phyloP scores from a whole-genome alignment of 2,797 vertebrate genomes.

The Alauda arvensis region DNA sequence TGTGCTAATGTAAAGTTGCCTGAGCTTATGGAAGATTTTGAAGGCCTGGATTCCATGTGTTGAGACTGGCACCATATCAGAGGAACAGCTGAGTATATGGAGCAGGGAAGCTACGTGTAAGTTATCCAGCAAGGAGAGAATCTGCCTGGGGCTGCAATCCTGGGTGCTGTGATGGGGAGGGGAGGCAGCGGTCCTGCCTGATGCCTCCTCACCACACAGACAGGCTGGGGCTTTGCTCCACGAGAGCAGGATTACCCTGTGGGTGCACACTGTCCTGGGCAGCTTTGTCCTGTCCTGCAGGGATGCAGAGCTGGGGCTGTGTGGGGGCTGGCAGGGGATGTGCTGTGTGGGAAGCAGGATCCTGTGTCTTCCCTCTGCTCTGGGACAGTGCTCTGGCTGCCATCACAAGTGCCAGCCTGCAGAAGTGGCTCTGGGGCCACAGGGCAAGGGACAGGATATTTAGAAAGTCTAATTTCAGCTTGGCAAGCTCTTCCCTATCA shows the following conservation, averaged over 20 bases:
- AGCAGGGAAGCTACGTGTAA: slow-evolving; percentile 30
- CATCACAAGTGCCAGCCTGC: accelerated
- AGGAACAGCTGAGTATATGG: slow-evolving; percentile 55
- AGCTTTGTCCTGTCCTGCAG: background rate
- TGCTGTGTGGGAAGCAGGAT: background rate
- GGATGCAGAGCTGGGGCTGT: background rate
- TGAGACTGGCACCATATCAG: slow-evolving; percentile 54
- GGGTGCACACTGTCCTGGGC: background rate
- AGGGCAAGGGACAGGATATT: background rate
- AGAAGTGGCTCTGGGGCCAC: background rate
- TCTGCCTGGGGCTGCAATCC: slow-evolving; percentile 8
- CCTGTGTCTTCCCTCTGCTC: background rate
- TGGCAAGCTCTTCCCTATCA: background rate
- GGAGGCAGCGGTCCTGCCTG: background rate
- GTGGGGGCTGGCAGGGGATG: background rate
- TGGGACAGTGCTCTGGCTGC: background rate
- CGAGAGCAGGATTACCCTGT: background rate
- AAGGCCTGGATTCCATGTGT: slow-evolving; percentile 54
- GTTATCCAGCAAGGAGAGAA: slow-evolving; percentile 19
- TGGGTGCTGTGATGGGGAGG: background rate
- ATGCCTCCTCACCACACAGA: accelerated
- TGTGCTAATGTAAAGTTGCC: slow-evolving; percentile 43
- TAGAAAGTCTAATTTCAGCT: background rate
- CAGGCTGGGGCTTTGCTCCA: background rate
- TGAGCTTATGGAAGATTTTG: slow-evolving; percentile 43